These are phyloP conservation scores for Todiramphus chloris DNA, from an alignment of 2,113 vertebrate genomes.

Conservation along the genomic window DNA sequence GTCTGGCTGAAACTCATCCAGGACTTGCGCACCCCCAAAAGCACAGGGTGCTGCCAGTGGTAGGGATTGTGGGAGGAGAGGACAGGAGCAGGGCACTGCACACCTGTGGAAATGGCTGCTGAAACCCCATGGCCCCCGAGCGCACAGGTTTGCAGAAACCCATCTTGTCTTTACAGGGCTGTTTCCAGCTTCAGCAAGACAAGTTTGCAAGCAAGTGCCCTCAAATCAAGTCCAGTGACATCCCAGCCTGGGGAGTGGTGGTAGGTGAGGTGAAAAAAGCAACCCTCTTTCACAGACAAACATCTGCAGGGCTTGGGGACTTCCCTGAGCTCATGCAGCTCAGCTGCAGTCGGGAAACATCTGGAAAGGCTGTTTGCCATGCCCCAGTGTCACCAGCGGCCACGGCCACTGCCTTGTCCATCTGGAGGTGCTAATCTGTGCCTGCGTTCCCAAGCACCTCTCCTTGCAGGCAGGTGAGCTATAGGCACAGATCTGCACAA, in stretches of 20 bases:
- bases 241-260: accelerated
- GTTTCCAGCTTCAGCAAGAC: background rate
- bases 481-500: background rate
- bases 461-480: background rate
- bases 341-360: background rate
- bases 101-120: background rate
- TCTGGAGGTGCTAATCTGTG: background rate
- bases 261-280: background rate
- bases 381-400: accelerated
- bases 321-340: background rate
- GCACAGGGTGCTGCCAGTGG: accelerated
- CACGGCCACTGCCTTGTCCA: background rate
- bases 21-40: background rate
- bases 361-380: background rate
- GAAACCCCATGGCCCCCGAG: accelerated
- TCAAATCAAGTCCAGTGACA: background rate
- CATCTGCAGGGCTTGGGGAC: background rate
- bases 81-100: background rate
- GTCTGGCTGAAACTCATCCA: background rate
- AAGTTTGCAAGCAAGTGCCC: background rate
- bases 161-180: background rate
- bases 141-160: background rate
- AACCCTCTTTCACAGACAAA: background rate
- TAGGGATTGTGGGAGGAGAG: accelerated
- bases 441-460: background rate